phyloP scores from a whole-genome alignment of 2,888 invertebrate species.

The Myopa testacea region DNA sequence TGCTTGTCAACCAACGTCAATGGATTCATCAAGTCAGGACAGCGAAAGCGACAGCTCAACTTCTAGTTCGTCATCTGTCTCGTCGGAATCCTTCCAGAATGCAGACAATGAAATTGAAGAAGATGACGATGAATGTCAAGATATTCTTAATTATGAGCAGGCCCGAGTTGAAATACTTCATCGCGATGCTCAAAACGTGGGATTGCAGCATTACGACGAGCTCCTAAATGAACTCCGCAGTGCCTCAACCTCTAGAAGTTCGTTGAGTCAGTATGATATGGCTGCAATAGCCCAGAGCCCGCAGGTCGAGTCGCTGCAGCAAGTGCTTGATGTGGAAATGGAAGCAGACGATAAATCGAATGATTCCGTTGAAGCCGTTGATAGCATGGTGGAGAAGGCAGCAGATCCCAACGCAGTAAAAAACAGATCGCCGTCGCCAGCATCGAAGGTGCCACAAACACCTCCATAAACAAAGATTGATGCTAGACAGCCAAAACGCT shows the following conservation, averaged over 20 bases:
- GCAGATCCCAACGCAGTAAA: background rate
- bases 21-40: constrained; percentile 69
- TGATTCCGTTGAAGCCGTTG: constrained; percentile 4
- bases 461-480: background rate
- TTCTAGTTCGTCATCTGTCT: constrained; percentile 69
- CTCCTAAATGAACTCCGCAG: constrained; percentile 8
- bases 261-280: constrained; percentile 52
- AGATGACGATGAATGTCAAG: constrained; percentile 53
- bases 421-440: background rate
- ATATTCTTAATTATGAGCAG: constrained; percentile 48
- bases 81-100: constrained; percentile 56
- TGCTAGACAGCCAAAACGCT: background rate
- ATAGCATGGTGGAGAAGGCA: background rate
- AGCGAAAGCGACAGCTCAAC: constrained; percentile 71
- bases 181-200: background rate
- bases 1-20: constrained; percentile 59
- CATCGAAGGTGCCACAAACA: constrained; percentile 8
- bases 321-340: constrained; percentile 43
- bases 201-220: background rate
- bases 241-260: constrained; percentile 52
- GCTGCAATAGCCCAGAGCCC: constrained; percentile 1
- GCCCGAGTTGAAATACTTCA: background rate
- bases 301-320: constrained; percentile 31
- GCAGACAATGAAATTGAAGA: constrained; percentile 53
- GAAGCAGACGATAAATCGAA: constrained; percentile 39